A percentile compares a stretch with the other conserved stretches of the same genome.
Conservation (phyloP, 2,113 vertebrate genomes). For the Nycticryphes semicollaris region DNA sequence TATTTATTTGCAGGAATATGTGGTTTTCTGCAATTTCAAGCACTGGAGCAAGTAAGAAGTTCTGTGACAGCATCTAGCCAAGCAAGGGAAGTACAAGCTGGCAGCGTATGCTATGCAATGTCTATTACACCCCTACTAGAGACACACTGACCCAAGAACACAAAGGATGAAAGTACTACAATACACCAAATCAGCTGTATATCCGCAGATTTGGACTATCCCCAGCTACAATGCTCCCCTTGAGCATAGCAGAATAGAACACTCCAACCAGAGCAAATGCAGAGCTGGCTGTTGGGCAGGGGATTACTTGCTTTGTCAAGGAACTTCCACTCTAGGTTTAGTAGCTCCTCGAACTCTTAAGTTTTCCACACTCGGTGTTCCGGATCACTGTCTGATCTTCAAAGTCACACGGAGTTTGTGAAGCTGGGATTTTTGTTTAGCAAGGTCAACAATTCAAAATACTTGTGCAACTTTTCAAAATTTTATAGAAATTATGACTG, state of each 20-base stretch:
- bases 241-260: no score
- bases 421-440: not conserved
- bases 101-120: not conserved
- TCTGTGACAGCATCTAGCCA: not conserved
- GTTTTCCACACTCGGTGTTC: not conserved
- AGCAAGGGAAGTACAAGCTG: not conserved
- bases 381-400: not conserved
- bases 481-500: not conserved
- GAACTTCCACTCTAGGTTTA: not conserved
- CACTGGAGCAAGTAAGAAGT: not conserved
- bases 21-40: not conserved
- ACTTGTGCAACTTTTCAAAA: not conserved
- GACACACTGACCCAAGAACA: not conserved
- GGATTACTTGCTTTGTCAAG: not conserved
- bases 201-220: not conserved
- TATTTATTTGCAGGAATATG: not conserved
- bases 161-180: not conserved
- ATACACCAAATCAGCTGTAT: not conserved
- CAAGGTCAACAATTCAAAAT: not conserved
- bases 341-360: not conserved
- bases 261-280: not conserved
- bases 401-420: not conserved
- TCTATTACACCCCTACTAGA: not conserved
- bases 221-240: not conserved
- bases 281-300: not conserved